phyloP scores from a whole-genome alignment of 2,888 invertebrate species.

The Sicus ferrugineus region DNA sequence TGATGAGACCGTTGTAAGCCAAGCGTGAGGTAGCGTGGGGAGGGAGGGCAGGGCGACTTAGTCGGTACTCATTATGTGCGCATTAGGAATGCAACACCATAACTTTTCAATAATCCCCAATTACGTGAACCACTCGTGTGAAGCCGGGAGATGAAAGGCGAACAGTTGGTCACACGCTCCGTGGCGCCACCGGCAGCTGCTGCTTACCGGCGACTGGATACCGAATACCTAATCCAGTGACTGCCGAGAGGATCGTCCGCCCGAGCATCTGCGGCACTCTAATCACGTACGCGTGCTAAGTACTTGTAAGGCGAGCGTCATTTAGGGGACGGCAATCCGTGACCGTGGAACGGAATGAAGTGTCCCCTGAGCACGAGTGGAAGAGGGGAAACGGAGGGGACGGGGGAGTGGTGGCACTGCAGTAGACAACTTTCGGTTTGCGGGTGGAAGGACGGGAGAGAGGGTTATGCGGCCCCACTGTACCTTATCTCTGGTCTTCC shows the following conservation, averaged over 20 bases:
- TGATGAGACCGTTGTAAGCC: background rate
- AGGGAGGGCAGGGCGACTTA: background rate
- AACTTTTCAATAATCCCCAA: constrained; percentile 42
- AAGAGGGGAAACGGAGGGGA: background rate
- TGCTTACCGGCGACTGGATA: background rate
- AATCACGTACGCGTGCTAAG: constrained; percentile 38
- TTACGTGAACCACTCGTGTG: constrained; percentile 40
- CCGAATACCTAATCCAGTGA: constrained; percentile 19
- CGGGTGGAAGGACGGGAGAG: too few species aligned
- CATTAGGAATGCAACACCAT: constrained; percentile 37
- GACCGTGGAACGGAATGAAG: background rate
- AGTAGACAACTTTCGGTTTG: too few species aligned
- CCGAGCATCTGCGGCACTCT: constrained; percentile 14
- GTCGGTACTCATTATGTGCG: background rate
- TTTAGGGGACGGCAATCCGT: constrained; percentile 4
- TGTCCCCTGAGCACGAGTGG: background rate
- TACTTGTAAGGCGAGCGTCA: constrained; percentile 37
- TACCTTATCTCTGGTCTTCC: background rate
- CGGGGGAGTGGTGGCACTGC: background rate
- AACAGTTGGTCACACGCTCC: background rate
- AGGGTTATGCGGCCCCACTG: too few species aligned
- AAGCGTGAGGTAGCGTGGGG: background rate
- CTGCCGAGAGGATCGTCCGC: background rate
- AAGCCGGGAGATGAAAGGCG: background rate
- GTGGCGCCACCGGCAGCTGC: background rate